phyloP scores from a whole-genome alignment of 2,888 invertebrate genomes.

The Caenorhabditis wallacei region DNA sequence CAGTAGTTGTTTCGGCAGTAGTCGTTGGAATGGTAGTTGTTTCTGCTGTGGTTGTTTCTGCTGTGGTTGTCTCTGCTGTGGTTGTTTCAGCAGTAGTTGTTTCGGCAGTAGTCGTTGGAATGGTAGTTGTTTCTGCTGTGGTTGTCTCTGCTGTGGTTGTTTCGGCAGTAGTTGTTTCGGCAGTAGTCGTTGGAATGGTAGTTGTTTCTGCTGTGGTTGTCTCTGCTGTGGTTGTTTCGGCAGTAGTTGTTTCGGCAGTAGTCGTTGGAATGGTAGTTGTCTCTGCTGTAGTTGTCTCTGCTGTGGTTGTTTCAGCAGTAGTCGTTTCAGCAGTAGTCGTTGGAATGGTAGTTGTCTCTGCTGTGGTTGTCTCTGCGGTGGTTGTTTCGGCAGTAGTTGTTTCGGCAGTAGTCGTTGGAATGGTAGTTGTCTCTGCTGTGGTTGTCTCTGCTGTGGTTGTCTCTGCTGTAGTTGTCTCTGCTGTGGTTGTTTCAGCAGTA shows the following conservation, averaged over 20 bases:
- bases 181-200: background rate
- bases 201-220: background rate
- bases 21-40: background rate
- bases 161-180: slow-evolving; percentile 18
- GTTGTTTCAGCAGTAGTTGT: background rate
- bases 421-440: background rate
- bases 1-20: background rate
- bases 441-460: too few species aligned
- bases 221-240: background rate
- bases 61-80: background rate
- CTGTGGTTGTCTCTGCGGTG: too few species aligned
- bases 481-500: background rate
- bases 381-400: too few species aligned
- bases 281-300: background rate
- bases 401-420: background rate
- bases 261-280: background rate
- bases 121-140: slow-evolving; percentile 16
- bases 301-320: too few species aligned
- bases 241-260: background rate
- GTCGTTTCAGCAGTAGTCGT: too few species aligned
- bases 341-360: too few species aligned
- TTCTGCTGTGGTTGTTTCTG: background rate
- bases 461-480: background rate
- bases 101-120: background rate
- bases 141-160: background rate